Evolutionary conservation across 2,113 vertebrate genomes (phyloP).

Genomic region (Helogale parvula): DNA sequence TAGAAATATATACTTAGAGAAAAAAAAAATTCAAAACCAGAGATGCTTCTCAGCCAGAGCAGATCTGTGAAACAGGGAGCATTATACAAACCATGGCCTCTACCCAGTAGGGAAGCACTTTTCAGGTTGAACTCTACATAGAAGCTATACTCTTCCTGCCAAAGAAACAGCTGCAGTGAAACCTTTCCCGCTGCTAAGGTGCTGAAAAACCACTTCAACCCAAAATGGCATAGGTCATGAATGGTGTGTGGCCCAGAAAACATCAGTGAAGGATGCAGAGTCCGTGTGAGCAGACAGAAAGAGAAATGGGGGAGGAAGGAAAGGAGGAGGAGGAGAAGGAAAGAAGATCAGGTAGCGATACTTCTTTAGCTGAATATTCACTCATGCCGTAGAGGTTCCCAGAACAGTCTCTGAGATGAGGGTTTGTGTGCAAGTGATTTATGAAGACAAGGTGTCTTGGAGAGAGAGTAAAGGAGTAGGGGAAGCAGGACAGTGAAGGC

Average conservation of each 20-base stretch:
- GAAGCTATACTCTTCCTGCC: constrained; percentile 58
- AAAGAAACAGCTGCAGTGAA: constrained; percentile 52
- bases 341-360: not conserved
- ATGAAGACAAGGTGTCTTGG: not conserved
- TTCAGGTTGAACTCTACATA: constrained; percentile 65
- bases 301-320: not conserved
- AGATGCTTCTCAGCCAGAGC: not conserved
- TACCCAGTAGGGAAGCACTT: constrained; percentile 65
- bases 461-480: not conserved
- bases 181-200: constrained; percentile 59
- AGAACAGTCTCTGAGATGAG: not conserved
- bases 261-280: not conserved
- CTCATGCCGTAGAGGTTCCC: not conserved
- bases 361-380: not conserved
- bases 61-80: not conserved
- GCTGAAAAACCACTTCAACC: constrained; percentile 53
- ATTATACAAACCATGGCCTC: constrained; percentile 21
- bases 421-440: not conserved
- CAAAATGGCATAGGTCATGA: not conserved
- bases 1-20: not conserved
- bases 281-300: not conserved
- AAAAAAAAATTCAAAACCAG: not conserved
- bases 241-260: constrained; percentile 48
- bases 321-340: not conserved
- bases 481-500: not conserved